Base-by-base conservation (phyloP, 92 coral and sea anemone species). In the Epizoanthus ramosus region DNA sequence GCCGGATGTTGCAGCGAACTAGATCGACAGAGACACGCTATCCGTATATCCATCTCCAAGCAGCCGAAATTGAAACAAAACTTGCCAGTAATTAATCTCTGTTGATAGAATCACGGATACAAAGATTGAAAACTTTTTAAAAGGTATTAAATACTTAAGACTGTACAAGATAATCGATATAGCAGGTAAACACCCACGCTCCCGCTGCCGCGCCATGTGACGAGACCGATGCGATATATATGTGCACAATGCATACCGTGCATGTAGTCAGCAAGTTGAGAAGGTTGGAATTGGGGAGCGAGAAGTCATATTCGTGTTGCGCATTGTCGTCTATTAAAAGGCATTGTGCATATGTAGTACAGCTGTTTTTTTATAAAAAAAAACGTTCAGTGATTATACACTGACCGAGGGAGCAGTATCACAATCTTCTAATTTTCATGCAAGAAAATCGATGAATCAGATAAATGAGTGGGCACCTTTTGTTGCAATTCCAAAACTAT, bases 31-130 rank as follows among this genome's bases (percentile, higher is more conserved):
- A 37, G 5, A 37, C 5, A 37, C 43, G 43, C 43, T 6, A 37
- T 19, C 12, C 23, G 3, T 8, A 3, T 1, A 61, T 50, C 59
- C 19, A 59, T 69, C 56, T 45, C 35, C n/a, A n/a, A n/a, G 61
- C 61, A 37, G 81, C 23, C 63, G 9, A 60, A 60, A n/a, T 58
- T 43, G 23, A 24, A 58, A 59, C 28, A 59, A 54, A 28, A 52
- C 33, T 16, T 37, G 81, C n/a, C 57, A 35, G 69, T 45, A 41
- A 77, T 71, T 60, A 77, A 58, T 57, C 19, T 47, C 64, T 57
- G 50, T 43, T 75, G 28, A 57, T 25, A 18, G 0, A 73, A 73
- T 18, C 54, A 47, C 19, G 15, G 79, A 54, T 12, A 19, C 52
- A 6, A 37, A 14, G 82, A 61, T 21, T 61, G 70, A 19, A 60